Base-by-base conservation (phyloP, 2,888 invertebrate species). In the Carpatolechia fugitivella region DNA sequence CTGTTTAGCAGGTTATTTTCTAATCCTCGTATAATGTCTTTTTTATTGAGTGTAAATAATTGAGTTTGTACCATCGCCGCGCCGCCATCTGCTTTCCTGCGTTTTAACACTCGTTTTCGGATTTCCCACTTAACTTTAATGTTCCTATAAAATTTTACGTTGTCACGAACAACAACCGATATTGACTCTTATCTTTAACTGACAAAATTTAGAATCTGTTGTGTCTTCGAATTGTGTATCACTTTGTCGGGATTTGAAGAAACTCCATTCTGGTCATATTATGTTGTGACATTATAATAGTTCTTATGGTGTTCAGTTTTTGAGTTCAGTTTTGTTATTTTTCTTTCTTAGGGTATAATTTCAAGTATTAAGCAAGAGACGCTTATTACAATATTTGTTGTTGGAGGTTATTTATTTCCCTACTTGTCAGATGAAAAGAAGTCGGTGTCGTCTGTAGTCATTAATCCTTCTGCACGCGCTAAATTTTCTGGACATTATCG, bases 1-100 rank as follows among this genome's bases (percentile, higher is more conserved):
- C 70, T 74, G 76, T 79, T 81, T 76, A 76, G 75, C 77, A 74
- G 78, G 75, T 76, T 80, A 83, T 81, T 84, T 82, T 82, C 85
- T 86, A 89, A 85, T 81, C 79, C 83, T 82, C 83, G 75, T 85
- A 85, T 89, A 88, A 86, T 74, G 85, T 85, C 83, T 82, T 86
- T 88, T 89, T 89, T 88, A 89, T 89, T 82, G 87, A 87, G 89
- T 89, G 89, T 89, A 89, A 89, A 89, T 89, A 89, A 89, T 89
- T 87, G 87, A 85, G 87, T 84, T 85, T 84, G 86, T 83, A 87
- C 83, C 84, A 84, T 77, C 75, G 82, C 74, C 72, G 74, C 74
- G 74, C 82, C 82, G 82, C 78, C 88, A 87, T 86, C 86, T 86
- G 86, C 76, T 77, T 70, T 74, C 74, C 64, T 70, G 76, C 75